Evolutionary conservation across 2,888 invertebrate species (phyloP).

Genomic region (Notodonta dromedarius): DNA sequence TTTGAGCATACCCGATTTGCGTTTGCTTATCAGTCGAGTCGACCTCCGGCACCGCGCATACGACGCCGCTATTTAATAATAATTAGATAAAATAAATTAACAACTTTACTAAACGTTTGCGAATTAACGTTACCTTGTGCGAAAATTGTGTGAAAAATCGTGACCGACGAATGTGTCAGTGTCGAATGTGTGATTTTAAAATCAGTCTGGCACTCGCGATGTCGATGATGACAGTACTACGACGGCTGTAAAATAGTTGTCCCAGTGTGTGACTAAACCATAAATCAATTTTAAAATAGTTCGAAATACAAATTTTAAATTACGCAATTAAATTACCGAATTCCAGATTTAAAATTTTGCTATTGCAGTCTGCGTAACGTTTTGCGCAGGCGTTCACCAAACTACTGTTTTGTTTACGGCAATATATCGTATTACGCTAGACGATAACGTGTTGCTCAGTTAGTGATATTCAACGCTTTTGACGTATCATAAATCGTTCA

Average conservation of each 20-base stretch:
- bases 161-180: slow-evolving; percentile 16
- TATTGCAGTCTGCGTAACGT: slow-evolving; percentile 21
- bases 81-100: slow-evolving; percentile 31
- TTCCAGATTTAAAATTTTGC: slow-evolving; percentile 19
- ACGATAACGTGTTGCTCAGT: slow-evolving; percentile 58
- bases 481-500: slow-evolving; percentile 18
- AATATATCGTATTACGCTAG: slow-evolving; percentile 52
- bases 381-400: slow-evolving; percentile 50
- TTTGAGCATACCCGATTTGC: slow-evolving; percentile 53
- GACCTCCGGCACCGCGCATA: slow-evolving; percentile 57
- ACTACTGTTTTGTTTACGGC: slow-evolving; percentile 60
- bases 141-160: slow-evolving; percentile 25
- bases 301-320: background rate
- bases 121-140: slow-evolving; percentile 12
- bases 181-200: slow-evolving; percentile 24
- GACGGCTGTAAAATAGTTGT: too few species aligned
- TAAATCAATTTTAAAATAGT: background rate
- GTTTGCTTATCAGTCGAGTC: slow-evolving; percentile 70
- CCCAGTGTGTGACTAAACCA: background rate
- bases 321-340: background rate
- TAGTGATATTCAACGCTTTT: slow-evolving; percentile 36
- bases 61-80: slow-evolving; percentile 23
- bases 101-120: background rate
- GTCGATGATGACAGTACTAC: too few species aligned
- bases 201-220: background rate